Evolutionary conservation across 2,113 vertebrate genomes (phyloP).

Genomic region (Paralichthys olivaceus): DNA sequence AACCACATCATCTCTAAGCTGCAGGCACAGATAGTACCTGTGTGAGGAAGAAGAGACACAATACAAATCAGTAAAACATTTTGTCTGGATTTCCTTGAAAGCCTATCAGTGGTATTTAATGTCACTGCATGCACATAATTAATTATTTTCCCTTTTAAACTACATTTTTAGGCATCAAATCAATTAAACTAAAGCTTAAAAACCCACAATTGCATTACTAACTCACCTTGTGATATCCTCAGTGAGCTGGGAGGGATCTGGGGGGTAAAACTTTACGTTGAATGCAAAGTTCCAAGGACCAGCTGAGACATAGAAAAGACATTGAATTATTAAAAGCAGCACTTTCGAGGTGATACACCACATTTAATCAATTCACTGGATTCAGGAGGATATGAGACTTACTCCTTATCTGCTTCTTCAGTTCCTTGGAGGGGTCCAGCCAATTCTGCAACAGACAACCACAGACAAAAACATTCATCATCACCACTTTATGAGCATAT

Average conservation of each 20-base stretch:
- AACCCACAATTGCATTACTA: not conserved
- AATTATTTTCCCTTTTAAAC: not conserved
- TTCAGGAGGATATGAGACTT: conserved; percentile 73
- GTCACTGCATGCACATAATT: too few species aligned
- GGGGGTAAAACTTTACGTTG: conserved; percentile 99
- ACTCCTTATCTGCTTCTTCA: conserved; percentile 98
- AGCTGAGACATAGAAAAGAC: conserved; percentile 79
- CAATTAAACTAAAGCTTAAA: not conserved
- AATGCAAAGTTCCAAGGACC: conserved; percentile 97
- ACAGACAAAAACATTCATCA: not conserved
- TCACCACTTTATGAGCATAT: not conserved
- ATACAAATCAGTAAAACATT: not conserved
- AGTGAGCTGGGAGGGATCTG: conserved; percentile 93
- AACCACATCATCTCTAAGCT: conserved; percentile 93
- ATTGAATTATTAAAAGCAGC: conserved; percentile 6
- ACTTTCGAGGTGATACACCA: not conserved
- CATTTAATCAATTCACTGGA: not conserved
- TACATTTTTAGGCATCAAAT: not conserved
- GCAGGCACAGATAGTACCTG: conserved; percentile 97
- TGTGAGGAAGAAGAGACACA: not conserved
- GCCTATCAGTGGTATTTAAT: too few species aligned
- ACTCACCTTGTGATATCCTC: conserved; percentile 97
- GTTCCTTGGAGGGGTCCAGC: conserved; percentile 94
- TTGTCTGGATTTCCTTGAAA: too few species aligned
- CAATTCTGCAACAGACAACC: conserved; percentile 89